Conservation (phyloP, 2,797 vertebrate genomes). For the Phylloscopus collybita region DNA sequence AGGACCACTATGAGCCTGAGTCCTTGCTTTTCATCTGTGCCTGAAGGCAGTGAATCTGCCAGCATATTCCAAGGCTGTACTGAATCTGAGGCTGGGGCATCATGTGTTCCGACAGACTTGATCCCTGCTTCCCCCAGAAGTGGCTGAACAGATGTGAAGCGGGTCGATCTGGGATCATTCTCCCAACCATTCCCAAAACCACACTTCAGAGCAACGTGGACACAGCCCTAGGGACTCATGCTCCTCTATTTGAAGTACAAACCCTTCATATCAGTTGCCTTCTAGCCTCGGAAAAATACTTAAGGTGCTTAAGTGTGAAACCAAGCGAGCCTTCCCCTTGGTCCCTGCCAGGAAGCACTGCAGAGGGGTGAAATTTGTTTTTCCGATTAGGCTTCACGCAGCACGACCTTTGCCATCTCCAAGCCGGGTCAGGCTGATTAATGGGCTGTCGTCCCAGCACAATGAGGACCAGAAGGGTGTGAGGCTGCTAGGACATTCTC, state of each 20-base stretch:
- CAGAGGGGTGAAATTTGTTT: constrained; percentile 59
- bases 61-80: neutral
- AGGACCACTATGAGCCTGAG: neutral
- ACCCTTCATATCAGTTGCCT: constrained; percentile 7
- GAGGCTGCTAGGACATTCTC: constrained; percentile 27
- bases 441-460: constrained; percentile 31
- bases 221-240: neutral
- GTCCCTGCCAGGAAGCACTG: constrained; percentile 1
- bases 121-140: neutral
- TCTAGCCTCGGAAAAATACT: constrained; percentile 63
- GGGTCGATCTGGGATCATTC: neutral
- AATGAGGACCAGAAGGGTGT: constrained; percentile 24
- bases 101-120: neutral
- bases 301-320: constrained; percentile 62
- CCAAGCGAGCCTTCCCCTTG: constrained; percentile 21
- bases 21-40: neutral
- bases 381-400: constrained; percentile 47
- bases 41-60: neutral
- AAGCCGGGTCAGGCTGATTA: constrained; percentile 47
- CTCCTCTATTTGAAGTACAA: constrained; percentile 35
- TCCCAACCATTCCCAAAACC: neutral
- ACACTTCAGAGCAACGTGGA: neutral
- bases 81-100: neutral
- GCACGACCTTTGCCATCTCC: constrained; percentile 49
- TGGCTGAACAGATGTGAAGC: neutral